phyloP scores from a whole-genome alignment of 2,797 vertebrate genomes.

The Thaleichthys pacificus region DNA sequence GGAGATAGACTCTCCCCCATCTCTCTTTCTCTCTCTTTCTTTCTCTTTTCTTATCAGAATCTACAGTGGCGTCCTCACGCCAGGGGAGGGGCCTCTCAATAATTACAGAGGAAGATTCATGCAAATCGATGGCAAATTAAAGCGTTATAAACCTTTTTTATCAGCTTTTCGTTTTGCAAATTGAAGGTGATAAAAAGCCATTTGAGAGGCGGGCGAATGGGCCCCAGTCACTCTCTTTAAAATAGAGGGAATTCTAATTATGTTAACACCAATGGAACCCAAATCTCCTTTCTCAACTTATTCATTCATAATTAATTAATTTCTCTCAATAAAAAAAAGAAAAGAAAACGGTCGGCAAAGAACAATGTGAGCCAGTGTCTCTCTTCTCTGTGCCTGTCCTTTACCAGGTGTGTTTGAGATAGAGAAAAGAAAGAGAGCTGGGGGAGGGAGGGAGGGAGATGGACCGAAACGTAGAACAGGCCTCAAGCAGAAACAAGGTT shows the following conservation, averaged over 20 bases:
- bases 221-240: slow-evolving; percentile 65
- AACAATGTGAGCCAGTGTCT: slow-evolving; percentile 67
- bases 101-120: slow-evolving; percentile 77
- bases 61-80: slow-evolving; percentile 63
- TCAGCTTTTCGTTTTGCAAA: slow-evolving; percentile 80
- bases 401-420: slow-evolving; percentile 40
- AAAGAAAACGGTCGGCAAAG: slow-evolving; percentile 58
- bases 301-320: slow-evolving; percentile 86
- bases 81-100: slow-evolving; percentile 64
- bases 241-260: slow-evolving; percentile 75
- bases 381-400: slow-evolving; percentile 34
- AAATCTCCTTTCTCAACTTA: slow-evolving; percentile 69
- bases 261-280: slow-evolving; percentile 75
- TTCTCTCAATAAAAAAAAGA: slow-evolving; percentile 57
- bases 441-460: slow-evolving; percentile 52
- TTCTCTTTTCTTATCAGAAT: slow-evolving; percentile 38
- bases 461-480: slow-evolving; percentile 42
- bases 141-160: slow-evolving; percentile 79
- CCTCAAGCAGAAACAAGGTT: neutral
- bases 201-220: slow-evolving; percentile 66
- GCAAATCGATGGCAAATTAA: slow-evolving; percentile 82
- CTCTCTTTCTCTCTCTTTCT: slow-evolving; percentile 36
- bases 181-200: slow-evolving; percentile 79
- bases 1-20: slow-evolving; percentile 53
- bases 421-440: slow-evolving; percentile 59